Base-by-base conservation (phyloP, 2,888 invertebrate species). In the Ferrisia virgata region DNA sequence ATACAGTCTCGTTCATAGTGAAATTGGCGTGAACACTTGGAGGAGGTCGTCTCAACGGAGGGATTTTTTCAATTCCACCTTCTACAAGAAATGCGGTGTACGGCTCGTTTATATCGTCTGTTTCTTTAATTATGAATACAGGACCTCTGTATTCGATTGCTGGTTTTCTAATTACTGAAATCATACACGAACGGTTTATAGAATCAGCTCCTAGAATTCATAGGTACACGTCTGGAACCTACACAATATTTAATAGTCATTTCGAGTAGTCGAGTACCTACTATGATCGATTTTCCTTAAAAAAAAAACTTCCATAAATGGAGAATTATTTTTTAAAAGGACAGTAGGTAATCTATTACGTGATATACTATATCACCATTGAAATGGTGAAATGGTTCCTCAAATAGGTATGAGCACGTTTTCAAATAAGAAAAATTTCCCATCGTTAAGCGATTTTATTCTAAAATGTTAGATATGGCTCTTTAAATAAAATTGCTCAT, bases 31-130 rank as follows among this genome's bases (percentile, higher is more conserved):
- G 92, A 83, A 91, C 91, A 85, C 92, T 91, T 86, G 91, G 89
- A 86, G 90, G 91, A 88, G 91, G 92, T 89, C 92, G 92, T 88
- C 91, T 90, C 87, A 91, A 90, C 88, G 92, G 89, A 87, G 90
- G 90, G 9, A 85, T 85, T 31, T 83, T 69, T n/a, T 85, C 85
- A 33, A 85, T 85, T 43, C 85, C 85, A 9, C 85, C 85, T 33
- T 85, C 82, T 8, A 85, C 85, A 18, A 85, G 47, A 15, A 84
- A 79, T 18, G 85, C 84, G 40, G 78, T 82, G 69, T 83, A 85
- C 18, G 76, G 78, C 25, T 72, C 47, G 3, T 81, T 79, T 2
- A 40, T 58, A 13, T 85, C 85, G 76, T 85, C 72, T 25, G 81
- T 83, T 31, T 85, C 85, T 13, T 82, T 36, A 31, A 85, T 84